Percentiles rank a stretch among this genome's conserved stretches.
Conservation (phyloP, 2,888 invertebrate species). For the Gerris lacustris region DNA sequence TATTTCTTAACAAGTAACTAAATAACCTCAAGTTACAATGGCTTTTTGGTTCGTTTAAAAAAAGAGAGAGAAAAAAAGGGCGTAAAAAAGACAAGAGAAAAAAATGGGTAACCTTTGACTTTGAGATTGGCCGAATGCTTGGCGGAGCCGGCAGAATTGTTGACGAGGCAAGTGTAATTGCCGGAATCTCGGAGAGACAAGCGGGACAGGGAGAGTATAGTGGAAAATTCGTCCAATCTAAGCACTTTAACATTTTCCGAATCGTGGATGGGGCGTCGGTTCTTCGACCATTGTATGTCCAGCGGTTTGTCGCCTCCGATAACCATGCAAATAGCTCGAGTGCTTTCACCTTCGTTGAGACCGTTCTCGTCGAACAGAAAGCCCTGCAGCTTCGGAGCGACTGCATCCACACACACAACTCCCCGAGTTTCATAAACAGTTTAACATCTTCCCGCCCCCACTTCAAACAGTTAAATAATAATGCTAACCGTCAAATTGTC, state of each 20-base stretch:
- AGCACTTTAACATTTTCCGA: slow-evolving; percentile 24
- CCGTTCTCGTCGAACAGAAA: slow-evolving; percentile 32
- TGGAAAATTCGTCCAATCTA: slow-evolving; percentile 38
- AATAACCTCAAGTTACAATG: too few relatives aligned
- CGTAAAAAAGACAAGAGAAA: not conserved
- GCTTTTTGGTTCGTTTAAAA: not conserved
- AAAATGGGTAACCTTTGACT: slow-evolving; percentile 41
- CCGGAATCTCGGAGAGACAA: slow-evolving; percentile 40
- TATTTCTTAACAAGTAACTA: too few relatives aligned
- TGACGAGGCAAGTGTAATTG: slow-evolving; percentile 46
- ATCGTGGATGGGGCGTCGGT: slow-evolving; percentile 29
- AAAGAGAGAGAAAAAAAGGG: not conserved
- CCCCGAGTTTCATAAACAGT: too few relatives aligned
- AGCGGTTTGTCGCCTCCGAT: slow-evolving; percentile 34
- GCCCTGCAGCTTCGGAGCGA: slow-evolving; percentile 34
- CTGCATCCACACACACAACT: not conserved
- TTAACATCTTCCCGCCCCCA: too few relatives aligned
- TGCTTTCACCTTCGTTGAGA: slow-evolving; percentile 34
- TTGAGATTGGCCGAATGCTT: slow-evolving; percentile 42
- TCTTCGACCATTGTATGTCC: slow-evolving; percentile 34
- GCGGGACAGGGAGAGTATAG: slow-evolving; percentile 39
- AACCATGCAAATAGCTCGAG: slow-evolving; percentile 34
- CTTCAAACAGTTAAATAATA: too few relatives aligned
- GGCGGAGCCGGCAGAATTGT: slow-evolving; percentile 45
- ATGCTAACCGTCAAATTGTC: too few relatives aligned